phyloP scores from a whole-genome alignment of 2,888 invertebrate species.

The Tiphia femorata region DNA sequence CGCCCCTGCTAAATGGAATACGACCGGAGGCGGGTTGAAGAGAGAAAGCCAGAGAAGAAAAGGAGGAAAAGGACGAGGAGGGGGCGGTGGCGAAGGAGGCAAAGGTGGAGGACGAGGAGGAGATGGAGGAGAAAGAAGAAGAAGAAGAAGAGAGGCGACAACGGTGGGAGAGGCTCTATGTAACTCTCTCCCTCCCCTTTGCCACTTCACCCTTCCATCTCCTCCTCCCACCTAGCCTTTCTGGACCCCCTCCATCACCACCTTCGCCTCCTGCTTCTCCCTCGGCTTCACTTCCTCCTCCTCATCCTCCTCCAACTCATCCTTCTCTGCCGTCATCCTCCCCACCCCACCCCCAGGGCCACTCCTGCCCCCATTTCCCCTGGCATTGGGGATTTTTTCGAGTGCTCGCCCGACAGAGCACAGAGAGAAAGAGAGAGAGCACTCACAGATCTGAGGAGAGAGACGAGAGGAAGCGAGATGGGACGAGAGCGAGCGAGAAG shows the following conservation, averaged over 20 bases:
- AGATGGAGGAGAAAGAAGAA: constrained; percentile 9
- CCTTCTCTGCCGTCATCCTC: constrained; percentile 15
- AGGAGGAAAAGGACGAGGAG: too few species aligned
- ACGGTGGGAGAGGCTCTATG: constrained; percentile 36
- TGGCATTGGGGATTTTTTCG: constrained; percentile 57
- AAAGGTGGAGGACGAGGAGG: constrained; percentile 9
- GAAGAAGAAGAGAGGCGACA: constrained; percentile 12
- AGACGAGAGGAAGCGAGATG: background rate
- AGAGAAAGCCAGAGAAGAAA: too few species aligned
- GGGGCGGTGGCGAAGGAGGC: too few species aligned
- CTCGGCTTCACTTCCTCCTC: constrained; percentile 30
- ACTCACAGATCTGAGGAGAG: constrained; percentile 10
- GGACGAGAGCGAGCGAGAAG: constrained; percentile 3
- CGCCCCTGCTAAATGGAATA: constrained; percentile 60
- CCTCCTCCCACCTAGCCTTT: constrained; percentile 22
- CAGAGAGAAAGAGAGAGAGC: constrained; percentile 9
- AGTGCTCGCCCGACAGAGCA: constrained; percentile 45
- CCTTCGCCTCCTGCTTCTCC: constrained; percentile 20
- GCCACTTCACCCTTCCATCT: constrained; percentile 14
- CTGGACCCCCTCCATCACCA: constrained; percentile 15
- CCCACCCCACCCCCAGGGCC: constrained; percentile 41
- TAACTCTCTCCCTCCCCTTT: constrained; percentile 36
- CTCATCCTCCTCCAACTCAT: constrained; percentile 17
- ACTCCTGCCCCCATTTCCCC: constrained; percentile 58
- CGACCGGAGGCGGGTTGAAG: constrained; percentile 47